Conservation (phyloP, 2,888 invertebrate species). For the Endomychus coccineus region DNA sequence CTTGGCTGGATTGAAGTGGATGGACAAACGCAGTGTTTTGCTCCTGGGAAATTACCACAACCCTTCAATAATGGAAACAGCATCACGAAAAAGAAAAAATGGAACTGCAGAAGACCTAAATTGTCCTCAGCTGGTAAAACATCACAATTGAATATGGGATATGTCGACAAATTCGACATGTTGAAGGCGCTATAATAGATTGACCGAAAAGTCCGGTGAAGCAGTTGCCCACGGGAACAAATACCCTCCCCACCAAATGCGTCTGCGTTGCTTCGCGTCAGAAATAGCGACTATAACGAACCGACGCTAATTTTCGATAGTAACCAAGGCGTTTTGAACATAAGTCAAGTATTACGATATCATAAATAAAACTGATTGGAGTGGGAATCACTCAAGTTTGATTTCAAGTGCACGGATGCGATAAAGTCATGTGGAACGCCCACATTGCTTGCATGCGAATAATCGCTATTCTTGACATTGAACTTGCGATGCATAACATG, state of each 20-base stretch:
- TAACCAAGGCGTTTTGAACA: too few relatives aligned
- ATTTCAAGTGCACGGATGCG: conserved; percentile 21
- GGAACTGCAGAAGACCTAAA: background rate
- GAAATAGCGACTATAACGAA: too few relatives aligned
- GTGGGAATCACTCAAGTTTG: too few relatives aligned
- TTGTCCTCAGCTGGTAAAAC: background rate
- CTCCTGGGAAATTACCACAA: background rate
- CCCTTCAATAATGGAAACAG: background rate
- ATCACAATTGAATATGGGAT: background rate
- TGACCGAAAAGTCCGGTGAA: conserved; percentile 4
- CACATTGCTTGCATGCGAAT: conserved; percentile 12
- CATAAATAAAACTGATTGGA: too few relatives aligned
- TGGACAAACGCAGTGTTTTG: background rate
- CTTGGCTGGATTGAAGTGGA: conserved; percentile 1
- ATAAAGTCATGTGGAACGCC: conserved; percentile 20
- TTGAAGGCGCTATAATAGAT: conserved; percentile 15
- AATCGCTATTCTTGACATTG: conserved; percentile 21
- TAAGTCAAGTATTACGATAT: too few relatives aligned
- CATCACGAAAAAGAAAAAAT: background rate
- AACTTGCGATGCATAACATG: too few relatives aligned
- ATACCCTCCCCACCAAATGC: too few relatives aligned
- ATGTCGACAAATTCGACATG: background rate
- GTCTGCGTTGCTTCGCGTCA: too few relatives aligned
- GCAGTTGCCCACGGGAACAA: conserved; percentile 14
- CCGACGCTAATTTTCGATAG: too few relatives aligned